Base-by-base conservation (phyloP, 2,113 vertebrate species). In the Spilogale gracilis region DNA sequence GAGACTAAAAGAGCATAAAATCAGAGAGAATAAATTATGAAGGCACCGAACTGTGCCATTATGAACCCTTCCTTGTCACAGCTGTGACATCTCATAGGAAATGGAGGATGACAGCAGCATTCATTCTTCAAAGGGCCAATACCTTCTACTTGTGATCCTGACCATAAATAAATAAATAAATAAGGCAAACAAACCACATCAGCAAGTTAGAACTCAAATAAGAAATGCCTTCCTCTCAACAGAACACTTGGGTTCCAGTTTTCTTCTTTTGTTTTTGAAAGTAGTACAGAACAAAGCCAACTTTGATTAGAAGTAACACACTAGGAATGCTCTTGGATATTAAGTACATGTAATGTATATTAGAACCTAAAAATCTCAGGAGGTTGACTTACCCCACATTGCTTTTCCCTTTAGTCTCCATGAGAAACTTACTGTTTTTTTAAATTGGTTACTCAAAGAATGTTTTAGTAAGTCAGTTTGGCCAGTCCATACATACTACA, bases 1-100 rank as follows among this genome's bases (percentile, higher is more conserved):
- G 98, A 99, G 99, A 99, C 98, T 99, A 99, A 99, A 99, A 98
- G 99, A 99, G 98, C 99, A 98, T 98, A 97, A 99, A 99, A 99
- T 99, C 99, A 99, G 98, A 99, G 98, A 98, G 99, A 99, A 99
- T 99, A 99, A 99, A 99, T 99, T 99, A 99, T 99, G 99, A 99
- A 99, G 98, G 98, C 98, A 98, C 98, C 76, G 98, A 99, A 98
- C 99, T 99, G 98, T 99, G 98, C 98, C 98, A 98, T 99, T 99
- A 98, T 98, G 98, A 98, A 98, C 98, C 98, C 98, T 97, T 98
- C 98, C 98, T 98, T 98, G 98, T 99, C 98, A 98, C 99, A 98
- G 98, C 98, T 98, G 98, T 98, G 98, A 98, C 98, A 98, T 98
- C 98, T 99, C 98, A 76, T 45, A 98, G 99, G 98, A 99, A 99